Evolutionary conservation across 2,888 invertebrate genomes (phyloP).

Genomic region (Onthophagus sagittarius): DNA sequence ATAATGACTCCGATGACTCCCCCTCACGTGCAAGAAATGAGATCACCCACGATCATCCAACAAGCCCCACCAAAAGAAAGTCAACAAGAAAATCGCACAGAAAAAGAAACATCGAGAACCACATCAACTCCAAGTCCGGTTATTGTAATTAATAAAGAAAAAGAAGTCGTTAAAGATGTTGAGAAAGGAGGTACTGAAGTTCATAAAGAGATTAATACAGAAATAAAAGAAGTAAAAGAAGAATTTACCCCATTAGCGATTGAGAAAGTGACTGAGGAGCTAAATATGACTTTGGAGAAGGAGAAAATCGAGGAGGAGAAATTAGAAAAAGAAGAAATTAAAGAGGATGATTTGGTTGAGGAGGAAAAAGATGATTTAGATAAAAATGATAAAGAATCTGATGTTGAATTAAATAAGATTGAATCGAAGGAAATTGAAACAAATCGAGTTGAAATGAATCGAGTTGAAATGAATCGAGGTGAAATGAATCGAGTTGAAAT

Average conservation of each 20-base stretch:
- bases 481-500: too few species aligned
- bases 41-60: conserved; percentile 24
- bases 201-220: conserved; percentile 10
- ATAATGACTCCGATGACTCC: conserved; percentile 23
- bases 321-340: conserved; percentile 31
- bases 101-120: conserved; percentile 16
- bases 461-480: background rate
- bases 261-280: conserved; percentile 41
- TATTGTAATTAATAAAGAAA: conserved; percentile 41
- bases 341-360: conserved; percentile 18
- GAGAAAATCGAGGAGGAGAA: conserved; percentile 20
- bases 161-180: conserved; percentile 18
- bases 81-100: conserved; percentile 4
- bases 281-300: conserved; percentile 40
- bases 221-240: conserved; percentile 22
- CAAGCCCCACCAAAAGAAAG: conserved; percentile 15
- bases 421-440: conserved; percentile 28
- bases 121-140: conserved; percentile 51
- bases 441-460: conserved; percentile 27
- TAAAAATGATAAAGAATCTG: background rate
- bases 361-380: conserved; percentile 16
- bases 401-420: too few species aligned
- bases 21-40: background rate
- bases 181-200: background rate
- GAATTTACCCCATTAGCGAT: conserved; percentile 30